Evolutionary conservation across 2,888 invertebrate genomes (phyloP).

Genomic region (Volucella inanis): DNA sequence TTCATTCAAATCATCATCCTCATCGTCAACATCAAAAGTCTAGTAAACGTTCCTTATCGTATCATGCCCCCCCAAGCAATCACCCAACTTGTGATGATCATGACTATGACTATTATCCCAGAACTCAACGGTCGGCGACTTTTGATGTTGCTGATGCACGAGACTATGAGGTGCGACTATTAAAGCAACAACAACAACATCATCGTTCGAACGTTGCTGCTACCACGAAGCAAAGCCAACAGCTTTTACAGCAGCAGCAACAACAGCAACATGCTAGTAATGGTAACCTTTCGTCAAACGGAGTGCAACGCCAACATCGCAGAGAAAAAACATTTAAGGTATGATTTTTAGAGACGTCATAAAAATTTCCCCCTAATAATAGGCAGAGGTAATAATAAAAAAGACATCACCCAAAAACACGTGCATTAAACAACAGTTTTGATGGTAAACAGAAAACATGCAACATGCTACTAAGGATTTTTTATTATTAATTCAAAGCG

Average conservation of each 20-base stretch:
- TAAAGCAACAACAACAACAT: conserved; percentile 81
- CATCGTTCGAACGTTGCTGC: conserved; percentile 77
- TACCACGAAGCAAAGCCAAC: conserved; percentile 73
- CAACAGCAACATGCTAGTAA: conserved; percentile 67
- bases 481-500: conserved; percentile 82
- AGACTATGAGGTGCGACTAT: conserved; percentile 81
- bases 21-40: conserved; percentile 75
- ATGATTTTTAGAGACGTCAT: conserved; percentile 84
- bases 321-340: conserved; percentile 83
- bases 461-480: conserved; percentile 74
- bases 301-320: conserved; percentile 80
- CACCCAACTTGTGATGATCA: conserved; percentile 80
- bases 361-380: conserved; percentile 80
- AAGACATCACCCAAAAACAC: conserved; percentile 42
- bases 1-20: conserved; percentile 63
- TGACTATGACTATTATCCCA: conserved; percentile 82
- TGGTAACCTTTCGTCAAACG: conserved; percentile 72
- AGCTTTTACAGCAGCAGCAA: conserved; percentile 70
- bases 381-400: conserved; percentile 74
- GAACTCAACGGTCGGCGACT: conserved; percentile 80
- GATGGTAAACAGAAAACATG: conserved; percentile 26
- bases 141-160: conserved; percentile 81
- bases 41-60: conserved; percentile 75
- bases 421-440: conserved; percentile 54
- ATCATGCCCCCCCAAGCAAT: conserved; percentile 71